phyloP scores from a whole-genome alignment of 1,140 invertebrate species.

The Drosophila pachea region DNA sequence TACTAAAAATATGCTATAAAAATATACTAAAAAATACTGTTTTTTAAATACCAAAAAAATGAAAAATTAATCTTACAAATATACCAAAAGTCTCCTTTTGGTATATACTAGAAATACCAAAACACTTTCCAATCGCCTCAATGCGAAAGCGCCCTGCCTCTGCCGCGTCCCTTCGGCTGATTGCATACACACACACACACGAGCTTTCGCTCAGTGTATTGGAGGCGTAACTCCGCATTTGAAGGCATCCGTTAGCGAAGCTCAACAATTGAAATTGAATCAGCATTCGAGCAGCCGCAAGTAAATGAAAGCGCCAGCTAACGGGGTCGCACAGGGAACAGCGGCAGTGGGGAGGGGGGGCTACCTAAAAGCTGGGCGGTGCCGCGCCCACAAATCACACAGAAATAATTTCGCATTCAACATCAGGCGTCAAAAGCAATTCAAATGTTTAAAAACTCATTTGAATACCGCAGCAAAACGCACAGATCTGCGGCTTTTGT shows the following conservation, averaged over 20 bases:
- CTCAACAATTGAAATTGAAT: constrained; percentile 63
- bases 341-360: background rate
- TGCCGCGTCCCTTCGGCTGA: too few species aligned
- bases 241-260: constrained; percentile 35
- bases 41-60: too few species aligned
- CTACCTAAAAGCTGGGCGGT: background rate
- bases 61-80: too few species aligned
- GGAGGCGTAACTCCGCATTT: constrained; percentile 11
- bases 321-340: background rate
- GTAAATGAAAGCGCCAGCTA: constrained; percentile 44
- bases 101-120: too few species aligned
- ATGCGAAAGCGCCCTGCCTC: too few species aligned
- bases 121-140: too few species aligned
- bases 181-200: too few species aligned
- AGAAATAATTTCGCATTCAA: constrained; percentile 61
- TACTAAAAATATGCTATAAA: too few species aligned
- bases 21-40: too few species aligned
- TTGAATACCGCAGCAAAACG: constrained; percentile 54
- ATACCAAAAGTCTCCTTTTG: too few species aligned
- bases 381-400: constrained; percentile 44
- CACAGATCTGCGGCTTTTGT: constrained; percentile 39
- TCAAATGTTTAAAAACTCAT: constrained; percentile 65
- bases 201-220: background rate
- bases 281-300: constrained; percentile 58
- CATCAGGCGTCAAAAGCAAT: constrained; percentile 63